Evolutionary conservation across 2,797 vertebrate genomes (phyloP), one percentile per base, ranked within the genome.

Genomic region (Novumbra hubbsi): DNA sequence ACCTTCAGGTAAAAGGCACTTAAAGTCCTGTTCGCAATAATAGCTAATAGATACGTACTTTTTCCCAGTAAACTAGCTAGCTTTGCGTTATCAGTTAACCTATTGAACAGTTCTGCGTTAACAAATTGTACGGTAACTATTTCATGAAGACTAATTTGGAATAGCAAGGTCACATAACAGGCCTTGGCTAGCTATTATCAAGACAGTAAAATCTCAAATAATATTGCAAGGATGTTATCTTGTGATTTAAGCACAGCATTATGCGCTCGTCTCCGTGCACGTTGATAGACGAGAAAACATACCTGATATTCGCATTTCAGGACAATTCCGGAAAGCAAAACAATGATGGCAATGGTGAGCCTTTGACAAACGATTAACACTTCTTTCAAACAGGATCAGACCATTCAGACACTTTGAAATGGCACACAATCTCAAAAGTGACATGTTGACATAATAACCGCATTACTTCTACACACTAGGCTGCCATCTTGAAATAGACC

Each of bases 371-470:
- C 82, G 77, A 1, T 34, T 63, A 28, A 73, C 27, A 28, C 62
- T 78, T 32, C 62, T 87, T 11, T 87, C 88, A 8, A 85, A 49
- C 1, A 90, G 77, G 64, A 77, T 41, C 52, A 81, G 83, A 19
- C 84, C 84, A 27, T 62, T 78, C 0, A 91, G 32, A 78, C 73
- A 79, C 76, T 85, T 91, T 1, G 86, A 71, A 50, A 92, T 86
- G 78, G 89, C 82, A 85, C 89, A 90, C 0, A 91, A 50, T 86
- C 92, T 88, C 4, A 93, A 84, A 19, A 94, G 87, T 24, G 93
- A 93, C 94, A 95, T 95, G 87, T 90, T 92, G 88, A 89, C 89
- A 91, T 89, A 76, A 77, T 57, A 85, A 83, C 89, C 89, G 84
- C 92, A 83, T 89, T 89, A 84, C 79, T 76, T n/a, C 76, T 19